These are phyloP conservation scores for Diploscapter pachys DNA, from an alignment of 1,140 invertebrate species.

Conservation along the genomic window DNA sequence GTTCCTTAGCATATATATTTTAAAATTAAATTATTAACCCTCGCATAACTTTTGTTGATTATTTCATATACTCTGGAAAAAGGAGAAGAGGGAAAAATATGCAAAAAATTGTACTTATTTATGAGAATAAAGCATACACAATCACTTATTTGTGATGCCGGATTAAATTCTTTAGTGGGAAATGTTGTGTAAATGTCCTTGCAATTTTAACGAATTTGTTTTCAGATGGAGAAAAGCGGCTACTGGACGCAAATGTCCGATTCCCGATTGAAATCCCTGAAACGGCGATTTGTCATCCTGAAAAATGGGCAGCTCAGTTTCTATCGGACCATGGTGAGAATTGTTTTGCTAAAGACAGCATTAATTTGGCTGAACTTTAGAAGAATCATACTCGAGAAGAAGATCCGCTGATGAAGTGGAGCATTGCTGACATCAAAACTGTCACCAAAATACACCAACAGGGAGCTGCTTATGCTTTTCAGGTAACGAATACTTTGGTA, in stretches of 20 bases:
- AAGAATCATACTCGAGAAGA: constrained; percentile 43
- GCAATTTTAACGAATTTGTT: constrained; percentile 1
- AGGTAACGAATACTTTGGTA: constrained; percentile 28
- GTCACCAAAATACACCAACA: constrained; percentile 38
- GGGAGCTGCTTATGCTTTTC: constrained; percentile 40
- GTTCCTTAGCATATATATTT: no score
- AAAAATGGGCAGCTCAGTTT: constrained; percentile 42
- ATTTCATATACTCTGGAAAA: no score
- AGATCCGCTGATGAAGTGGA: constrained; percentile 32
- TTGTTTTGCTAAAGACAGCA: neutral
- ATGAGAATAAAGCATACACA: no score
- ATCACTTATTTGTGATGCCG: no score
- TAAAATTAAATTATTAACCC: no score
- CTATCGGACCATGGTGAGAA: constrained; percentile 24
- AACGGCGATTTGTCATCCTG: constrained; percentile 46
- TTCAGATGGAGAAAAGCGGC: constrained; percentile 42
- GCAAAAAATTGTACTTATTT: no score
- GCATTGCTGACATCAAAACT: constrained; percentile 36
- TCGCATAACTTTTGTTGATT: no score
- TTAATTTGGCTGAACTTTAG: neutral
- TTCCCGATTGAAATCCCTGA: constrained; percentile 44
- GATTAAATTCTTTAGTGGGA: no score
- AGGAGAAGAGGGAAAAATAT: no score
- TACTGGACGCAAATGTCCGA: constrained; percentile 46
- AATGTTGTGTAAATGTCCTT: no score